Conservation (phyloP, 30 jellyfish, hydroid and myxozoan species). For the Cassiopea xamachana region DNA sequence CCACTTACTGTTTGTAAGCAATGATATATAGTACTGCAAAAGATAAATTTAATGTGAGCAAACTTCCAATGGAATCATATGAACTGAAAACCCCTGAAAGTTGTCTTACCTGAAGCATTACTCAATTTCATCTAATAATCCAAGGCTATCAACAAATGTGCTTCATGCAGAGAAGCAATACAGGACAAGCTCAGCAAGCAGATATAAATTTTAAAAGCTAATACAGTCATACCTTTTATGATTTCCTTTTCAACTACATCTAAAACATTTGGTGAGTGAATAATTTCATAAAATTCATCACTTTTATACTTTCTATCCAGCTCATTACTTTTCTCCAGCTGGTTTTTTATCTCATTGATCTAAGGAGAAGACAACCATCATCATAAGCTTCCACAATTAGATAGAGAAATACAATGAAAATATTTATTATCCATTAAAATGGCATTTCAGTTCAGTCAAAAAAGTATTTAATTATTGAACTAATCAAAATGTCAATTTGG, state of each 20-base stretch:
- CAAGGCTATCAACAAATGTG: background rate
- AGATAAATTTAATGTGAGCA: no score
- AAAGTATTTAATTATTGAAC: no score
- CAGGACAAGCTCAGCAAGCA: background rate
- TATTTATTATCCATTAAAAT: no score
- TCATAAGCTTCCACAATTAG: background rate
- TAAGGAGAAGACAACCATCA: background rate
- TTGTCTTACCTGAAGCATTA: no score
- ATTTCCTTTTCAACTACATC: background rate
- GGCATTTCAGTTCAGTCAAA: no score
- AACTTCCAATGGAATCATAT: no score
- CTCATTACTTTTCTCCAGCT: slow-evolving; percentile 50
- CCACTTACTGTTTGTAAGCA: no score
- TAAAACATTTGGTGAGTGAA: slow-evolving; percentile 29
- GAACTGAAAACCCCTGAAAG: no score
- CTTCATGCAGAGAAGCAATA: background rate
- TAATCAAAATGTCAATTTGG: no score
- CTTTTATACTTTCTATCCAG: slow-evolving; percentile 45
- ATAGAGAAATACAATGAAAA: no score
- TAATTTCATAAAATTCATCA: slow-evolving; percentile 54
- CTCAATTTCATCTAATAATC: no score
- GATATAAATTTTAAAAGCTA: background rate
- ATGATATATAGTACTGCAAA: no score
- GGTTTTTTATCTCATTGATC: slow-evolving; percentile 31
- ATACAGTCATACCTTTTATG: slow-evolving; percentile 20